Conservation (phyloP, 2,113 vertebrate species). For the Phyllopteryx taeniolatus region DNA sequence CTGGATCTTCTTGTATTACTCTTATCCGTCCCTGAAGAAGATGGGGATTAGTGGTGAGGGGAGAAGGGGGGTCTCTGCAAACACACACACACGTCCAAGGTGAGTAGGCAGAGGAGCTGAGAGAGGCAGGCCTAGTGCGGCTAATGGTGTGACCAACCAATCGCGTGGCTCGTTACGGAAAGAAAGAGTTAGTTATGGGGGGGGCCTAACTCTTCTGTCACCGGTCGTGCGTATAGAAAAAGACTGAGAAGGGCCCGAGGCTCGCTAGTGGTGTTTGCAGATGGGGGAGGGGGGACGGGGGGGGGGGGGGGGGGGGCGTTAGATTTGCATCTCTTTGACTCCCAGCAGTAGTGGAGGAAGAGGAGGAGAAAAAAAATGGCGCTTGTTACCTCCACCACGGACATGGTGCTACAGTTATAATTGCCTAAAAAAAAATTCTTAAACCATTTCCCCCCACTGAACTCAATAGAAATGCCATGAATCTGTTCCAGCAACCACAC, state of each 20-base stretch:
- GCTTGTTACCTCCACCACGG: neutral
- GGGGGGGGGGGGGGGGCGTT: constrained; percentile 54
- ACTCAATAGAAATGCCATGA: too few relatives aligned
- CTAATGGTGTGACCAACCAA: constrained; percentile 60
- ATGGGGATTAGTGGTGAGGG: constrained; percentile 59
- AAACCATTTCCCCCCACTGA: too few relatives aligned
- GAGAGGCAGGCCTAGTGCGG: constrained; percentile 42
- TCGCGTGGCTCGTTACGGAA: constrained; percentile 52
- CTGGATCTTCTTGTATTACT: constrained; percentile 72
- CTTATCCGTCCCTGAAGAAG: constrained; percentile 71
- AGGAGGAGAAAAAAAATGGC: constrained; percentile 27
- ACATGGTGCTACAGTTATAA: neutral
- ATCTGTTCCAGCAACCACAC: too few relatives aligned
- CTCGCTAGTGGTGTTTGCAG: constrained; percentile 70
- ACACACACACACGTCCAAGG: constrained; percentile 43
- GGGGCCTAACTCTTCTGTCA: constrained; percentile 66
- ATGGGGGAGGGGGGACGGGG: constrained; percentile 50
- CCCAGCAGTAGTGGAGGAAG: constrained; percentile 48
- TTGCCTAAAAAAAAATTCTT: too few relatives aligned
- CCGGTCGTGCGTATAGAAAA: constrained; percentile 70
- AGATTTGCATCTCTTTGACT: constrained; percentile 74
- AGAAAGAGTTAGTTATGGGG: constrained; percentile 57
- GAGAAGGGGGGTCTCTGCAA: constrained; percentile 56
- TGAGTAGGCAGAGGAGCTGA: constrained; percentile 22
- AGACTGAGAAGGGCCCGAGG: constrained; percentile 66